Evolutionary conservation across 1,140 invertebrate genomes (phyloP).

Genomic region (Aleiodes sp.): DNA sequence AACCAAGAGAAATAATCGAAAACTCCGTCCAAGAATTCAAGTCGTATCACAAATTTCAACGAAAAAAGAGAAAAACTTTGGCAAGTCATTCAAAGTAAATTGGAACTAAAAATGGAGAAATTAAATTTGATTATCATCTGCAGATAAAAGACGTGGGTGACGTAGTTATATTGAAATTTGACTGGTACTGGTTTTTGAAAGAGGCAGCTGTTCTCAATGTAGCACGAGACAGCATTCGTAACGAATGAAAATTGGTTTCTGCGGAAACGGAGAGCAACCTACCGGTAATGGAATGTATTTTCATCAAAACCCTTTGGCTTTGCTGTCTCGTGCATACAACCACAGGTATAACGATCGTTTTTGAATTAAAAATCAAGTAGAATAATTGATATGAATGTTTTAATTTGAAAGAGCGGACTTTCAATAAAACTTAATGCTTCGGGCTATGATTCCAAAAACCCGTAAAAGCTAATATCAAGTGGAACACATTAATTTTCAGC

Average conservation of each 20-base stretch:
- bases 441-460: neutral
- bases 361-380: neutral
- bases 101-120: too few relatives aligned
- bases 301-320: neutral
- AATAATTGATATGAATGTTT: neutral
- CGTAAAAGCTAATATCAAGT: neutral
- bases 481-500: neutral
- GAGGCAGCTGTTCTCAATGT: neutral
- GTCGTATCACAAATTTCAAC: too few relatives aligned
- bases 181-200: neutral
- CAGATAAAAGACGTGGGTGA: neutral
- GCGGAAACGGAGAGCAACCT: neutral
- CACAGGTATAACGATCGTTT: neutral
- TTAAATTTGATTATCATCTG: slow-evolving; percentile 1
- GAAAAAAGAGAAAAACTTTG: too few relatives aligned
- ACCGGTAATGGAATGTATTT: slow-evolving; percentile 21
- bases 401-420: neutral
- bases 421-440: neutral
- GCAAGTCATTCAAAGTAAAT: too few relatives aligned
- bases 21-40: too few relatives aligned
- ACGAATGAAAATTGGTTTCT: slow-evolving; percentile 24
- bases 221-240: neutral
- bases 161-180: neutral
- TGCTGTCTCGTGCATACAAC: neutral
- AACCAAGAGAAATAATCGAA: too few relatives aligned